Evolutionary conservation across 2,113 vertebrate species (phyloP), one percentile per base, ranked within the genome.

Genomic region (Micromys minutus): DNA sequence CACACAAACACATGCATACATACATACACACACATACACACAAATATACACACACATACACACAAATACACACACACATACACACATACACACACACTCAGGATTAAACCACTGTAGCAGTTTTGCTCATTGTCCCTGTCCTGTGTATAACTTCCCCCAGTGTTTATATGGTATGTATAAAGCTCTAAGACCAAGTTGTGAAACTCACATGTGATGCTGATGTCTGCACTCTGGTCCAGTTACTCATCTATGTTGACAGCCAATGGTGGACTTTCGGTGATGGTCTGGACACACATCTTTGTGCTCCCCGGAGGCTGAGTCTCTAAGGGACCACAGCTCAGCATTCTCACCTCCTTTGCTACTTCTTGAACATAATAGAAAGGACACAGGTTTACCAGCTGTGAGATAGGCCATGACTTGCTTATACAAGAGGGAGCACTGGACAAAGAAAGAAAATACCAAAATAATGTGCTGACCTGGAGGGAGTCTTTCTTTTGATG

Each of bases 121-220:
- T 15, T 11, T 16, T 84, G 12, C 2, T 5, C 59, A 13, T 55
- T 31, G 17, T 12, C 34, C 36, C 0, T 19, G 34, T 26, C 55
- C 67, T 55, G 29, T 2, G 4, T 6, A 1, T 47, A 17, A 26
- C 26, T 45, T 86, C 5, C 0, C 2, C 50, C 16, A 9, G 34
- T 42, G 36, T n/a, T 91, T 19, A 22, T 13, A 1, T 47, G 9
- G 15, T 45, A 10, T 16, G 15, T 47, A 0, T 7, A 1, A 6
- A 29, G 39, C 65, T 24, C n/a, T 11, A 0, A n/a, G 39, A 10
- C 4, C 31, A 5, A 13, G 12, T 4, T 72, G 55, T 15, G 1
- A 74, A 39, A n/a, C 45, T 16, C 15, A 2, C 4, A 0, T 13
- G 4, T 22, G 4, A 39, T 24, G 5, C 8, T 15, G 19, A 7